Evolutionary conservation across 2,113 vertebrate species (phyloP), one percentile per base, ranked within the genome.

Genomic region (Fregata magnificens): DNA sequence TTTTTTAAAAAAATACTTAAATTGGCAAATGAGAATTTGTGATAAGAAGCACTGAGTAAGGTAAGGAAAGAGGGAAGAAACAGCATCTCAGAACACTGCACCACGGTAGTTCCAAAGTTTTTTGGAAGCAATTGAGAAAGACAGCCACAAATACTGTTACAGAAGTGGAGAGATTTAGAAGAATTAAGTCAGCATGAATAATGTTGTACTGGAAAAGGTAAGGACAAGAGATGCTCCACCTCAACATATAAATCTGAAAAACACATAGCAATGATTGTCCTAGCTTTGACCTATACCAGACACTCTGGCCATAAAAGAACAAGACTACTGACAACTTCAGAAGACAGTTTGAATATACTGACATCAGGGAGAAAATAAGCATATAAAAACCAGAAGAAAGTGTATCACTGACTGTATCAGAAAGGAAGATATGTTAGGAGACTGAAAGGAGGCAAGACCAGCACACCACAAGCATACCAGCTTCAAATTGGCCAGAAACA

Each of bases 151-250:
- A 58, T 53, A 42, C 10, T 76, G 28, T 29, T 62, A 56, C 63
- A 87, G 28, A 71, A 83, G 32, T 32, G 10, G 29, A 53, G 55
- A 78, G 11, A 26, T 55, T 70, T 53, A 29, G 66, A 95, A 85
- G 3, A 93, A 94, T 74, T 62, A 93, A 88, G 55, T 83, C 74
- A 88, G 47, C 50, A 94, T 50, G n/a, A 95, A 91, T 80, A 80
- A 85, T 10, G 17, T 56, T 67, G 21, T n/a, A 42, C 31, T 42
- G 58, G 38, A 50, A 70, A 83, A 95, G 58, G 34, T 62, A 42
- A 95, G 62, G 58, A 90, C 79, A 86, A 86, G 22, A 92, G 94
- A 80, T 1, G 3, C 20, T 70, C 58, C 44, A 74, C 45, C 82
- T 88, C 65, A 69, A 70, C 85, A 77, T 40, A 76, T 81, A 91